Base-by-base conservation (phyloP, 2,797 vertebrate genomes). In the Gallinago solitaria region DNA sequence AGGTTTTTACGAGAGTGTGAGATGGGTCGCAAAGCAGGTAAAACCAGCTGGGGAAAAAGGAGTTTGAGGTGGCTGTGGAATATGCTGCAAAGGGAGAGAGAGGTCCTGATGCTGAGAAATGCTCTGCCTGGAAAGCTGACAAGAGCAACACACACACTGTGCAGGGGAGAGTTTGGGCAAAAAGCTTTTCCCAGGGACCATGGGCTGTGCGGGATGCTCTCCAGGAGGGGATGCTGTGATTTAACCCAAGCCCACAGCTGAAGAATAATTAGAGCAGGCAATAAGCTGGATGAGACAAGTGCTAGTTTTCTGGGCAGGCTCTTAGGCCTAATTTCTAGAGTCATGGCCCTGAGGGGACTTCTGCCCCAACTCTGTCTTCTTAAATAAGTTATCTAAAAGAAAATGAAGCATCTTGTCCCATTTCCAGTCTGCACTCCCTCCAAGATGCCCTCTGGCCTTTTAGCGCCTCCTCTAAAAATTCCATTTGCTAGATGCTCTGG, bases 171-270 rank as follows among this genome's bases (percentile, higher is more conserved):
- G 51, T 37, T 23, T 45, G 53, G 28, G n/a, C n/a, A 59, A 48
- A 63, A 63, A 33, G 24, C 4, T 54, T 83, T 76, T 86, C 39
- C 63, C 37, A 20, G 41, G 71, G 59, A 61, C 23, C 19, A 6
- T 0, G 6, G 39, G 25, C 12, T 23, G 32, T 33, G 80, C 18
- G 33, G 83, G 63, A 7, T 84, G 56, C 47, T 35, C 51, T 89
- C 41, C 47, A 6, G 75, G 51, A 77, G 57, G 37, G 41, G 60
- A 91, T 67, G 69, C 61, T 85, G 73, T 43, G 76, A 79, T 59
- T 85, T 69, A 73, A 59, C 50, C 12, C 7, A 2, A 85, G 9
- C n/a, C 7, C 0, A 0, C 0, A 2, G n/a, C 32, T 2, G 9
- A 47, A 45, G n/a, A 28, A 7, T 35, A 19, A 78, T 57, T 33